Conservation (phyloP, 2,888 invertebrate species). For the Griposia aprilina region DNA sequence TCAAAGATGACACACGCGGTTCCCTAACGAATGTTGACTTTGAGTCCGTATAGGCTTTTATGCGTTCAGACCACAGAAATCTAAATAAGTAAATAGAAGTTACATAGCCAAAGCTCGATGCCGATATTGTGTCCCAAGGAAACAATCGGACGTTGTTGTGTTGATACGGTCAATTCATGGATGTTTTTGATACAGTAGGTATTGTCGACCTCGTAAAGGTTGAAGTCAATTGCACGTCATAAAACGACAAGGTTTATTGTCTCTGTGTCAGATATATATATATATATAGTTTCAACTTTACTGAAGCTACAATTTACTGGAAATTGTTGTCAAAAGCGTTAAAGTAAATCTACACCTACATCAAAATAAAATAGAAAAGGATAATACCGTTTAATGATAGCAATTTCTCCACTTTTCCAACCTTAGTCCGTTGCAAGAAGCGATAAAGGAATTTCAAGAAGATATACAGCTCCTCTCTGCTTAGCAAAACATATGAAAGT, state of each 20-base stretch:
- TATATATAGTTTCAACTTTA: too few relatives aligned
- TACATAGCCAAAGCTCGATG: conserved; percentile 3
- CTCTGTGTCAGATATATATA: too few relatives aligned
- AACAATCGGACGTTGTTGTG: background rate
- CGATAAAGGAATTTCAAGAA: background rate
- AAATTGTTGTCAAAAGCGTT: too few relatives aligned
- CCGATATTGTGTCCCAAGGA: conserved; percentile 5
- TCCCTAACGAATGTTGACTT: conserved; percentile 87
- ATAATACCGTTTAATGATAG: background rate
- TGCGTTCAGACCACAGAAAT: conserved; percentile 55
- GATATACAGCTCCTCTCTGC: background rate
- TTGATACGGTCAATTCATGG: background rate
- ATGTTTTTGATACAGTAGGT: background rate
- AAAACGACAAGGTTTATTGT: too few relatives aligned
- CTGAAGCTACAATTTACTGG: too few relatives aligned
- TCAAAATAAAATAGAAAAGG: background rate
- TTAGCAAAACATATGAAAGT: too few relatives aligned
- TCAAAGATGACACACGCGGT: conserved; percentile 82
- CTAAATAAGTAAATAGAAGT: conserved; percentile 53
- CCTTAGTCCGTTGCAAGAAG: background rate
- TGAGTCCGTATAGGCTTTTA: conserved; percentile 70
- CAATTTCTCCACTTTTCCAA: too few relatives aligned
- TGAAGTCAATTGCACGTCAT: too few relatives aligned
- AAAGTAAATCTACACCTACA: too few relatives aligned
- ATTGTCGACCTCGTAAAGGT: too few relatives aligned